These are phyloP conservation scores for Zaprionus vittiger DNA, from an alignment of 1,140 invertebrate species.

Conservation along the genomic window DNA sequence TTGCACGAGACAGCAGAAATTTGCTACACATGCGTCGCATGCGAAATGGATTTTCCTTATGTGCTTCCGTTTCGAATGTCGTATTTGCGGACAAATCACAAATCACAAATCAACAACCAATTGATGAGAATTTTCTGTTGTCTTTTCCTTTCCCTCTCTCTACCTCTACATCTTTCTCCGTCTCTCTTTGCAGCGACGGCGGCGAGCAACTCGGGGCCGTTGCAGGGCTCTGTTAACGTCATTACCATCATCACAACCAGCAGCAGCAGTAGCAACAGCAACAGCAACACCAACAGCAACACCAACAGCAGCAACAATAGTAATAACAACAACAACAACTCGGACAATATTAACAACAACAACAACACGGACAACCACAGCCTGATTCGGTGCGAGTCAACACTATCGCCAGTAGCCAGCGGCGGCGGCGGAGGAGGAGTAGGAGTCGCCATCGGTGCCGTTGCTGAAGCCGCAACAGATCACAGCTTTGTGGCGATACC, in stretches of 20 bases:
- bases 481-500: slow-evolving; percentile 62
- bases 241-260: slow-evolving; percentile 52
- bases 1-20: slow-evolving; percentile 39
- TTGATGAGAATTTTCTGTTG: slow-evolving; percentile 17
- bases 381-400: slow-evolving; percentile 5
- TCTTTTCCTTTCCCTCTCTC: not conserved
- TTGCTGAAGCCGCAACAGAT: not conserved
- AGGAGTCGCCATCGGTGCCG: not conserved
- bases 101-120: slow-evolving; percentile 30
- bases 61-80: slow-evolving; percentile 9
- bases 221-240: slow-evolving; percentile 52
- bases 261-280: slow-evolving; percentile 24
- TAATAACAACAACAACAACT: slow-evolving; percentile 27
- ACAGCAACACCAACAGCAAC: slow-evolving; percentile 29
- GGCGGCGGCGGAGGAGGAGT: not conserved
- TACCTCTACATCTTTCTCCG: not conserved
- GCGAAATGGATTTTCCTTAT: slow-evolving; percentile 21
- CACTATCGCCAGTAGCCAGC: slow-evolving; percentile 15
- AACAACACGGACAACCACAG: slow-evolving; percentile 27
- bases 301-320: slow-evolving; percentile 20
- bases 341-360: slow-evolving; percentile 21
- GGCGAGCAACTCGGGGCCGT: slow-evolving; percentile 3
- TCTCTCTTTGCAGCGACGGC: slow-evolving; percentile 33
- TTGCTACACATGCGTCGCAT: slow-evolving; percentile 41
- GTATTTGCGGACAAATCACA: slow-evolving; percentile 6